Base-by-base conservation (phyloP, 2,888 invertebrate genomes). In the Achlya flavicornis region DNA sequence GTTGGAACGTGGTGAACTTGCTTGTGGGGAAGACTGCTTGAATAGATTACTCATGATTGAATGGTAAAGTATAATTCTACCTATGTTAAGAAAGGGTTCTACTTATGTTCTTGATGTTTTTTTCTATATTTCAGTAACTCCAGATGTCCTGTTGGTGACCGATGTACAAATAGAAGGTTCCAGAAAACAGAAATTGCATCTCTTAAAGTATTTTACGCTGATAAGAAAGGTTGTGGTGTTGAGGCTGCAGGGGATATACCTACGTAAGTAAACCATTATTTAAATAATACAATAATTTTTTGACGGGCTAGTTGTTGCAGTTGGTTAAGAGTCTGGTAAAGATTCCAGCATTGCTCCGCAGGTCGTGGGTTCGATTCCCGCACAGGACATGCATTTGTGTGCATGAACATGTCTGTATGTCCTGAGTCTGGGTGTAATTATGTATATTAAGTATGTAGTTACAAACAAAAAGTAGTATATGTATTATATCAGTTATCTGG, bases 1-100 rank as follows among this genome's bases (percentile, higher is more conserved):
- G 83, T 94, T 97, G 71, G 95, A 95, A 57, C 94, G 96, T 65
- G 98, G 98, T 0, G 97, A 97, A 81, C 88, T 96, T 68, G 98
- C 98, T 11, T 99, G 99, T 87, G 98, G 98, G 0, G 98, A 98
- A 82, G 98, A 99, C 90, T 99, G 99, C 89, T 95, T 99, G 46
- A 99, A 99, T 94, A 96, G 99, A 83, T 95, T 99, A 85, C 95
- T 99, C n/a, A 98, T 99, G 97, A 99, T 99, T 84, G 99, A 99
- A 95, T 99, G 98, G 98, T 98, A 94, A 91, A 89, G 77, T 63
- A 57, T 8, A 16, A 33, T 32, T 64, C 59, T n/a, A 46, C 66
- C 58, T 58, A 33, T 63, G 64, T 35, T 57, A 14, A 63, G 12
- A 59, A 57, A 16, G 6, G 57, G 48, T 32, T 33, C 12, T 53